Conservation (phyloP, 2,888 invertebrate species). For the Cabera pusaria region DNA sequence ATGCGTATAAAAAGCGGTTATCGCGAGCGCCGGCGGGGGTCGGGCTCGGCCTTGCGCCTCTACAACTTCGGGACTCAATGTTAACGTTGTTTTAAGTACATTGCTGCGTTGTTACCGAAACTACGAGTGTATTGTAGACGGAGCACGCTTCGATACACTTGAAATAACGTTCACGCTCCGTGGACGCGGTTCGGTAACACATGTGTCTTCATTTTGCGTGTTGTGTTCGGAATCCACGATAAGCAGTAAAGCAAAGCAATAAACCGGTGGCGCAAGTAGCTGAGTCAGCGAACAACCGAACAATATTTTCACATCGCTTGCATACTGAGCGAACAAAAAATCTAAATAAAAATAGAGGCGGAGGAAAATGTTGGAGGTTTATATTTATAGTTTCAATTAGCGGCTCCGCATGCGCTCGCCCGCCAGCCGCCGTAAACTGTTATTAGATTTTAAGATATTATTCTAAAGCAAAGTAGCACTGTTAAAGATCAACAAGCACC, state of each 20-base stretch:
- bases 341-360: conserved; percentile 55
- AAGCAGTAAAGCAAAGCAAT: conserved; percentile 33
- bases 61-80: conserved; percentile 53
- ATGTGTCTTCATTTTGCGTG: conserved; percentile 45
- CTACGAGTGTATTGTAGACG: conserved; percentile 33
- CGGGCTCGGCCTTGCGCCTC: conserved; percentile 46
- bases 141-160: conserved; percentile 34
- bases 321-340: conserved; percentile 46
- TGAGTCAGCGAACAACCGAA: conserved; percentile 36
- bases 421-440: conserved; percentile 43
- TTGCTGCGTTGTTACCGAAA: conserved; percentile 51
- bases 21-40: conserved; percentile 45
- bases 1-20: conserved; percentile 82
- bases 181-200: conserved; percentile 31
- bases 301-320: conserved; percentile 39
- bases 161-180: conserved; percentile 17
- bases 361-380: conserved; percentile 58
- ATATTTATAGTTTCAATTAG: conserved; percentile 81
- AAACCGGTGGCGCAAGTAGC: conserved; percentile 24
- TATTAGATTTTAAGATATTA: conserved; percentile 41
- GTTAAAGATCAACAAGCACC: too few relatives aligned
- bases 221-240: conserved; percentile 40
- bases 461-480: conserved; percentile 35
- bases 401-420: conserved; percentile 59
- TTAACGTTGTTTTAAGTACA: conserved; percentile 63